phyloP scores from a whole-genome alignment of 2,888 invertebrate species.

The Marronus borbonicus region DNA sequence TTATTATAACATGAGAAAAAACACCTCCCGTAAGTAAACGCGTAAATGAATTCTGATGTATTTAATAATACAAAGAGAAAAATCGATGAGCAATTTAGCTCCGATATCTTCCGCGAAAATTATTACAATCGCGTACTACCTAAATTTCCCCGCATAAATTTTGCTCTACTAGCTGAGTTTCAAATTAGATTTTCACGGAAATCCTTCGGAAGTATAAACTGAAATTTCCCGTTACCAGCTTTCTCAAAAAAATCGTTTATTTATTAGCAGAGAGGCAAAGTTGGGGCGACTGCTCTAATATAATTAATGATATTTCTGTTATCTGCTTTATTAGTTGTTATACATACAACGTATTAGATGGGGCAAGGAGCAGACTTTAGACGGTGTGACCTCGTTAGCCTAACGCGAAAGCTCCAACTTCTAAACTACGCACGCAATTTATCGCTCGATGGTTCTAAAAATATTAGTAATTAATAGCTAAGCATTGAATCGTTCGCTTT shows the following conservation, averaged over 20 bases:
- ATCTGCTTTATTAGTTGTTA: constrained; percentile 1
- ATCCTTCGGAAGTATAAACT: constrained; percentile 27
- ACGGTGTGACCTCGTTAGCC: constrained; percentile 3
- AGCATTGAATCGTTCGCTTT: constrained; percentile 8
- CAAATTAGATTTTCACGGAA: constrained; percentile 25
- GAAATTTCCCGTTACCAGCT: constrained; percentile 20
- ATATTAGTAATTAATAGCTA: constrained; percentile 36
- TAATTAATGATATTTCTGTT: constrained; percentile 25
- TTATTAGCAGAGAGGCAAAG: constrained; percentile 38
- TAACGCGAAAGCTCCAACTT: constrained; percentile 10
- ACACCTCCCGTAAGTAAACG: no score
- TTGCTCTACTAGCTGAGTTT: not conserved
- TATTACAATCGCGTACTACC: not conserved
- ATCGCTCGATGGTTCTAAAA: constrained; percentile 27
- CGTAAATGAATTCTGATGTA: no score
- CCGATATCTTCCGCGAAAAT: not conserved
- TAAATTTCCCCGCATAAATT: not conserved
- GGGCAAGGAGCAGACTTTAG: constrained; percentile 7
- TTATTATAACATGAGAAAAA: not conserved
- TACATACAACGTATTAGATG: not conserved
- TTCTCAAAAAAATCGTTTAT: constrained; percentile 24
- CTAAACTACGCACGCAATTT: constrained; percentile 16
- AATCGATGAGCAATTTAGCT: not conserved
- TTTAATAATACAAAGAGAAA: not conserved
- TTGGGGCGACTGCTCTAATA: constrained; percentile 21